Evolutionary conservation across 2,888 invertebrate species (phyloP).

Genomic region (Agriopis leucophaearia): DNA sequence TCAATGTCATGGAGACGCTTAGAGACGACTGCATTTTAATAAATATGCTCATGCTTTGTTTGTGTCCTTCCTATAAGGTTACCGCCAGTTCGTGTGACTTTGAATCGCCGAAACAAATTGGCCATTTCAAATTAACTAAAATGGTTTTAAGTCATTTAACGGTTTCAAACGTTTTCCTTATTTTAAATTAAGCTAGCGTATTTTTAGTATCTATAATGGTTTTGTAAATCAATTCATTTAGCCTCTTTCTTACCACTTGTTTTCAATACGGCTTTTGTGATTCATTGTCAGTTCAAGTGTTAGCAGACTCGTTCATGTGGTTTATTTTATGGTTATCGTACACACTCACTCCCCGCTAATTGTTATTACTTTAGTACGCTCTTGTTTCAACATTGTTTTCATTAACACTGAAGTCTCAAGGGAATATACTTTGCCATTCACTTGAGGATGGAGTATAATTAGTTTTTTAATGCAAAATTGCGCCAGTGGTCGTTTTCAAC

Average conservation of each 20-base stretch:
- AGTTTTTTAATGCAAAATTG: not conserved
- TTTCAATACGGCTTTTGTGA: conserved; percentile 57
- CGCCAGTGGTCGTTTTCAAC: conserved; percentile 6
- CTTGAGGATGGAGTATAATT: no score
- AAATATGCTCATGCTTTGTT: conserved; percentile 22
- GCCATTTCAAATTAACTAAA: conserved; percentile 31
- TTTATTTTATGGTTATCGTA: conserved; percentile 53
- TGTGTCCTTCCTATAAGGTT: conserved; percentile 39
- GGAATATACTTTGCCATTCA: not conserved
- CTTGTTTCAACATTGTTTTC: conserved; percentile 45
- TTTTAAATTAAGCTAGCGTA: not conserved
- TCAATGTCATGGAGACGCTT: conserved; percentile 27
- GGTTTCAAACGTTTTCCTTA: conserved; percentile 34
- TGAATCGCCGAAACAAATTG: conserved; percentile 33
- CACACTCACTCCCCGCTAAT: conserved; percentile 54
- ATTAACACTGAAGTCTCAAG: conserved; percentile 14
- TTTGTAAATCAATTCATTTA: conserved; percentile 30
- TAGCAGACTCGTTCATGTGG: conserved; percentile 52
- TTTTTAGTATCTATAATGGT: conserved; percentile 4
- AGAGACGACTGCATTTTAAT: conserved; percentile 25
- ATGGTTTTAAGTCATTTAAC: conserved; percentile 15
- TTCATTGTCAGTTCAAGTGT: conserved; percentile 75
- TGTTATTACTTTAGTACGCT: conserved; percentile 56
- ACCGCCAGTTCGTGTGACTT: conserved; percentile 33
- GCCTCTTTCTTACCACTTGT: conserved; percentile 46